Percentiles rank a stretch among this genome's conserved stretches.
phyloP scores from a whole-genome alignment of 2,797 vertebrate genomes.

The Halcyon smyrnensis region DNA sequence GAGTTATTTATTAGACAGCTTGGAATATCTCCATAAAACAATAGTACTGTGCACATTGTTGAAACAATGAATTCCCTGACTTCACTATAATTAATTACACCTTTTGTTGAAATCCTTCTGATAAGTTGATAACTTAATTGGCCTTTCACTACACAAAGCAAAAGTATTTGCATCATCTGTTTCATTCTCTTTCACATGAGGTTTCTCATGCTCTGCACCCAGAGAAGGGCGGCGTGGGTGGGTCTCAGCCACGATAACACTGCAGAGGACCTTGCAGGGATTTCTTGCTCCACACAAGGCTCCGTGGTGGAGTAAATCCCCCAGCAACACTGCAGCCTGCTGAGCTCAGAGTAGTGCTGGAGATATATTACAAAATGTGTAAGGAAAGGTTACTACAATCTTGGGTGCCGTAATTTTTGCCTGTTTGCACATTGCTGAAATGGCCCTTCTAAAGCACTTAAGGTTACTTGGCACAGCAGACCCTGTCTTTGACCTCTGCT shows the following conservation, averaged over 20 bases:
- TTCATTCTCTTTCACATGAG: neutral
- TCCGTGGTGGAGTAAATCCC: neutral
- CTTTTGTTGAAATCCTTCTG: slow-evolving; percentile 6
- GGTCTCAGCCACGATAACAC: neutral
- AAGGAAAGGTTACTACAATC: neutral
- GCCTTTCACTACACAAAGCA: neutral
- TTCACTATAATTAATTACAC: slow-evolving; percentile 50
- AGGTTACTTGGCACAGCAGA: neutral
- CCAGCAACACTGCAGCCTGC: neutral
- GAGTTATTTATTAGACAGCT: slow-evolving; percentile 33
- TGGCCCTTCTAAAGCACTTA: neutral
- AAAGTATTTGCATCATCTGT: neutral
- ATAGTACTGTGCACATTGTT: slow-evolving; percentile 10
- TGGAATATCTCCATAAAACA: slow-evolving; percentile 28
- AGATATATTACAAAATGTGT: neutral
- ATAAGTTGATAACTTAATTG: neutral
- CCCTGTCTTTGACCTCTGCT: neutral
- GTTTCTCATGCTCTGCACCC: fast-evolving
- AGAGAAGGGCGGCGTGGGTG: neutral
- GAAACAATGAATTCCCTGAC: slow-evolving; percentile 29
- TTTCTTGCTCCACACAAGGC: neutral
- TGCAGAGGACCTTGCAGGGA: neutral
- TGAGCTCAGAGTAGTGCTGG: neutral
- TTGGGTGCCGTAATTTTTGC: neutral
- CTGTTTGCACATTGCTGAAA: neutral